phyloP scores from a whole-genome alignment of 2,888 invertebrate species.

The Caenorhabditis sulstoni region DNA sequence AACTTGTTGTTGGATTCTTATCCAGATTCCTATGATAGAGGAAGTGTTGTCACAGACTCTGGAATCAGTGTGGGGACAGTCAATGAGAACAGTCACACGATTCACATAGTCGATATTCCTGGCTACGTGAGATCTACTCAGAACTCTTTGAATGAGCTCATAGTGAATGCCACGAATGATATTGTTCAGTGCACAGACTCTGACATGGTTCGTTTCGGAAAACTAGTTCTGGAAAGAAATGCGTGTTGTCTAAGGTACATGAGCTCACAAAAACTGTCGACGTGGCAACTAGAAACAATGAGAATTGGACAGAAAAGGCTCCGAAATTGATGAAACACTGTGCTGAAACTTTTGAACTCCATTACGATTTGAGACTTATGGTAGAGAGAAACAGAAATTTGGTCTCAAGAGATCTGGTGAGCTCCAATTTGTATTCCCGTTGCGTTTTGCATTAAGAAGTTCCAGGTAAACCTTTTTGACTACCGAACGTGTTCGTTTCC shows the following conservation, averaged over 20 bases:
- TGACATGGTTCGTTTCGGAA: conserved; percentile 37
- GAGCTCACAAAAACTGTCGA: conserved; percentile 44
- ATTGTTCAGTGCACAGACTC: conserved; percentile 60
- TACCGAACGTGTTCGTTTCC: conserved; percentile 57
- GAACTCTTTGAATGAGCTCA: conserved; percentile 62
- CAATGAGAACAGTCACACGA: conserved; percentile 41
- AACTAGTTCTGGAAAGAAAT: background rate
- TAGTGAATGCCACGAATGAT: conserved; percentile 65
- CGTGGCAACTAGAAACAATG: conserved; percentile 22
- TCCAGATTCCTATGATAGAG: conserved; percentile 53
- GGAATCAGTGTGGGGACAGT: conserved; percentile 60
- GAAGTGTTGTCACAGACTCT: conserved; percentile 60
- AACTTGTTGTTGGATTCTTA: conserved; percentile 52
- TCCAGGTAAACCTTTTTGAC: conserved; percentile 58
- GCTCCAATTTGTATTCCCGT: background rate
- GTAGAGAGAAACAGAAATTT: conserved; percentile 53
- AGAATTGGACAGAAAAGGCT: conserved; percentile 42
- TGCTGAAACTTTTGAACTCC: conserved; percentile 55
- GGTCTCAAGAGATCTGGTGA: conserved; percentile 57
- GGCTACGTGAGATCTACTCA: conserved; percentile 59
- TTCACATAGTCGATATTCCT: conserved; percentile 63
- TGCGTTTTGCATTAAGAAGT: background rate
- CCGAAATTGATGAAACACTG: conserved; percentile 59
- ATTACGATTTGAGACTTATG: conserved; percentile 57
- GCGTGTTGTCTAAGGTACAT: conserved; percentile 29